Evolutionary conservation across 2,113 vertebrate genomes (phyloP).

Genomic region (Anarhynchus alexandrinus): DNA sequence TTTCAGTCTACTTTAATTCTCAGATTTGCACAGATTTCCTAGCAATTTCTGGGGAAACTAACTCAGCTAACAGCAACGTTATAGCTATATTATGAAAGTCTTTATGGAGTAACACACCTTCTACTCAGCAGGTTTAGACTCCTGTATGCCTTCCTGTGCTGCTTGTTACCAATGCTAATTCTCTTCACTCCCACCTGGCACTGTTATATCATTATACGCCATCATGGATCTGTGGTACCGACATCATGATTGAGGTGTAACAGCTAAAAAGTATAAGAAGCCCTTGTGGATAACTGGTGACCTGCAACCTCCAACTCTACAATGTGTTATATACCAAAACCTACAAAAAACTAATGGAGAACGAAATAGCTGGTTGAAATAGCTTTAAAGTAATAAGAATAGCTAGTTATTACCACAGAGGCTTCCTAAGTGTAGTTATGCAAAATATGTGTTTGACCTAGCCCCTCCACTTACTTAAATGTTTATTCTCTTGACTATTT

Average conservation of each 20-base stretch:
- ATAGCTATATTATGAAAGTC: neutral
- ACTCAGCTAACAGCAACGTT: neutral
- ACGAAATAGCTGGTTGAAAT: neutral
- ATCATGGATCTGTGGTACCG: neutral
- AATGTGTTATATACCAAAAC: neutral
- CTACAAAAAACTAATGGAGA: neutral
- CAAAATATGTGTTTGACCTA: neutral
- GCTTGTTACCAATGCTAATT: neutral
- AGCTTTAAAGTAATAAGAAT: neutral
- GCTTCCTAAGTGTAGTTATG: neutral
- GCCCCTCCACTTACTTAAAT: neutral
- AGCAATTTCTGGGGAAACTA: neutral
- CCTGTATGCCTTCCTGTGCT: neutral
- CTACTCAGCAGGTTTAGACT: neutral
- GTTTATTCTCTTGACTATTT: neutral
- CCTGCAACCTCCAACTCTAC: neutral
- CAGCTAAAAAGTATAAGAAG: neutral
- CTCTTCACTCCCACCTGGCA: neutral
- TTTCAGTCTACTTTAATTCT: neutral
- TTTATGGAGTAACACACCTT: neutral
- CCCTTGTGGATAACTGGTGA: neutral
- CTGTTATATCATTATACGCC: accelerated
- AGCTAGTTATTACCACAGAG: neutral
- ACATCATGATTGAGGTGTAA: neutral
- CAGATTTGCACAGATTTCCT: neutral